Base-by-base conservation (phyloP, 1,140 invertebrate species). In the Drosophila nasuta region DNA sequence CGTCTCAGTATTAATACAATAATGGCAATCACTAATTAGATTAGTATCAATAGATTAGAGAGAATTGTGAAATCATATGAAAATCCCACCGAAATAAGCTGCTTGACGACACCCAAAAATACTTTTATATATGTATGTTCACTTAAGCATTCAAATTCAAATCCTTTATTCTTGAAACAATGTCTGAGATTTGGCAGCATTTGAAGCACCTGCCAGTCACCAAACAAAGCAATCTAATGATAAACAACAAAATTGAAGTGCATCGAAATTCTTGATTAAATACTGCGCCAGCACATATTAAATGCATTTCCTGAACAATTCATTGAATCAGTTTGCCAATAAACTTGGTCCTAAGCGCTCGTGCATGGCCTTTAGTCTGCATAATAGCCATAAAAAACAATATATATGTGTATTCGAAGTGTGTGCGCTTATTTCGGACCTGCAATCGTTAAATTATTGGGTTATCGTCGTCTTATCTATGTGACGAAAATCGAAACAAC, bases 401-500 rank as follows among this genome's bases (percentile, higher is more conserved):
- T 67, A 30, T 25, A 17, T 38, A 38, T 30, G 7, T 8, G 15
- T 5, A 59, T 52, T 25, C 20, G 20, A 25, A 25, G 20, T 25
- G 20, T 25, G 43, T 11, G 51, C 11, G 28, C 25, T 38, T 41
- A 7, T 17, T 41, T 38, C 11, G 30, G 3, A 56, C 15, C 49
- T 51, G 52, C 62, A 65, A 51, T 66, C 52, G 45, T 46, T n/a
- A 56, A 56, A 69, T 56, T 56, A 33, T 38, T 46, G 46, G 28
- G n/a, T 25, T 73, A 49, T 58, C 63, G 54, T 49, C 7, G 28
- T 45, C 71, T 74, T 74, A 68, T 68, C 70, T 10, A 52, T 45
- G 25, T 69, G 57, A 74, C 71, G 65, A 62, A 48, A 69, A 74
- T 69, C 49, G 65, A 69, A 56, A 13, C 41, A 13, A 13, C 11